Conservation (phyloP, 1,140 invertebrate genomes). For the Philotrypesis tridentata region DNA sequence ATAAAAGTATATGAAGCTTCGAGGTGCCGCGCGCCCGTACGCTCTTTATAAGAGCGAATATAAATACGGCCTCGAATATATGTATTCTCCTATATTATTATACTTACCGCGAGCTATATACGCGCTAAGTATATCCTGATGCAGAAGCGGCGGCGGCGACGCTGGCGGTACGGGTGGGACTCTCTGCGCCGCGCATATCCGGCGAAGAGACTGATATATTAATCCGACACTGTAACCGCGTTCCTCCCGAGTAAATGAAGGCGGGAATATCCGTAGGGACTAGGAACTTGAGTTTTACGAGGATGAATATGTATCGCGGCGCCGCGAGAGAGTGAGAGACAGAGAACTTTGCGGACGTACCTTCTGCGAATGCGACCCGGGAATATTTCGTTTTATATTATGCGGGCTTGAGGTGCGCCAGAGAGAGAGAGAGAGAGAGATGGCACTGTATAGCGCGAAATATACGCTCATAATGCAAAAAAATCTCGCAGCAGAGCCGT, state of each 20-base stretch:
- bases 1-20: too few species aligned
- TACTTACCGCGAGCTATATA: not conserved
- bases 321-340: not conserved
- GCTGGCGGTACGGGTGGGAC: too few species aligned
- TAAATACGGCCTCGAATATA: not conserved
- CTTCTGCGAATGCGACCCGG: not conserved
- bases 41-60: not conserved
- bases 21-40: not conserved
- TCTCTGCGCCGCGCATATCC: not conserved
- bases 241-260: conserved; percentile 43
- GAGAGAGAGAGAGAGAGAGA: too few species aligned
- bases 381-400: not conserved
- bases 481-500: too few species aligned
- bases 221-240: conserved; percentile 33
- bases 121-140: not conserved
- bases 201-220: conserved; percentile 19
- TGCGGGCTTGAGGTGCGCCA: not conserved
- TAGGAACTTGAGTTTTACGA: conserved; percentile 24
- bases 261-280: conserved; percentile 14
- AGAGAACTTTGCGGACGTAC: not conserved
- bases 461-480: too few species aligned
- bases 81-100: not conserved
- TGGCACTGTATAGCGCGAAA: too few species aligned
- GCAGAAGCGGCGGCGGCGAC: not conserved
- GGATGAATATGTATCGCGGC: conserved; percentile 31